Conservation (phyloP, 2,797 vertebrate genomes). For the Arrhamphus sclerolepis region DNA sequence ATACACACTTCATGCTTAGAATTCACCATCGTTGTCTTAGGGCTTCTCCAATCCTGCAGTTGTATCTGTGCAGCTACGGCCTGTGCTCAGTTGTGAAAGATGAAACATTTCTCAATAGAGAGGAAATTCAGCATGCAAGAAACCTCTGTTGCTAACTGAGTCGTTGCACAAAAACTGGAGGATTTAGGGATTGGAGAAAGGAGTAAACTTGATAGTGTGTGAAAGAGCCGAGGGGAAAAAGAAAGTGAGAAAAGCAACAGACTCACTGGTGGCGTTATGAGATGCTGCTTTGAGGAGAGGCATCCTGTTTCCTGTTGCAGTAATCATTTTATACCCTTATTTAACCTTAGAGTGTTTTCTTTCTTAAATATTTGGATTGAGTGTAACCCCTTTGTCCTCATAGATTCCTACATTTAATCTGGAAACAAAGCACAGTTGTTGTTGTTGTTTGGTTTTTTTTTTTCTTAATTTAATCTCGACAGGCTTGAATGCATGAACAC, state of each 20-base stretch:
- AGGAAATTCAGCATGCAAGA: slow-evolving; percentile 52
- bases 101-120: slow-evolving; percentile 53
- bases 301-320: slow-evolving; percentile 74
- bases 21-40: slow-evolving; percentile 27
- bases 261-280: slow-evolving; percentile 61
- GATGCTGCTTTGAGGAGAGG: slow-evolving; percentile 68
- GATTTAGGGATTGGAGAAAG: slow-evolving; percentile 65
- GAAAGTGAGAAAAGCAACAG: slow-evolving; percentile 69
- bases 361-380: slow-evolving; percentile 17
- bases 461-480: slow-evolving; percentile 4
- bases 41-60: slow-evolving; percentile 36
- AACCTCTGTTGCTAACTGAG: slow-evolving; percentile 60
- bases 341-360: slow-evolving; percentile 68
- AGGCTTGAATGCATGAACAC: slow-evolving; percentile 1
- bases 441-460: background rate
- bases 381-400: slow-evolving; percentile 11
- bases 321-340: slow-evolving; percentile 60
- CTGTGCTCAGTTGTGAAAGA: slow-evolving; percentile 47
- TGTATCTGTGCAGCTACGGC: slow-evolving; percentile 27
- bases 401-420: slow-evolving; percentile 17
- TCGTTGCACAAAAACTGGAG: slow-evolving; percentile 66
- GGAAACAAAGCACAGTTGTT: slow-evolving; percentile 4
- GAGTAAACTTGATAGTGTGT: slow-evolving; percentile 70
- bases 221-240: slow-evolving; percentile 65
- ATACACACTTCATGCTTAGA: slow-evolving; percentile 12